phyloP scores from a whole-genome alignment of 2,113 vertebrate genomes.

The Gallinago jamesoni region DNA sequence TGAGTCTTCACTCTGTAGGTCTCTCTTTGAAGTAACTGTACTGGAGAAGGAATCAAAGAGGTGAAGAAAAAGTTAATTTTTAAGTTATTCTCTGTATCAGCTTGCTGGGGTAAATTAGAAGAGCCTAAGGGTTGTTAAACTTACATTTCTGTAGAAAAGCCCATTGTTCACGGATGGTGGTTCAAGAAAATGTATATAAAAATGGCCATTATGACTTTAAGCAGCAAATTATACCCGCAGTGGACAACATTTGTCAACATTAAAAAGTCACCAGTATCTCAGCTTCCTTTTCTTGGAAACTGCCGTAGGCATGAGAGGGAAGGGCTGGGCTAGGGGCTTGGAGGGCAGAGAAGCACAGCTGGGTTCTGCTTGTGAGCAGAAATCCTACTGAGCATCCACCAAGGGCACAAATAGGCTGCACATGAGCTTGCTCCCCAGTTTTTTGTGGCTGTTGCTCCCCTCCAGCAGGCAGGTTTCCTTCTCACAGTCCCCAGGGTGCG shows the following conservation, averaged over 20 bases:
- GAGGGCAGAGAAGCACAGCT: not conserved
- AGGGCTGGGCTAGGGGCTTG: not conserved
- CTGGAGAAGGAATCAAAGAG: not conserved
- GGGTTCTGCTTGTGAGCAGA: not conserved
- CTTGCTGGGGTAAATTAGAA: not conserved
- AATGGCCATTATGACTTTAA: not conserved
- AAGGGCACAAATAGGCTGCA: not conserved
- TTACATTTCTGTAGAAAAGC: slow-evolving; percentile 8
- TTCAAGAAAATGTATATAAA: not conserved
- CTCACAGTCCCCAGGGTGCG: rapidly evolving
- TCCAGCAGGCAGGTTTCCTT: not conserved
- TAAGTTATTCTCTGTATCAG: not conserved
- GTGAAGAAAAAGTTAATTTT: not conserved
- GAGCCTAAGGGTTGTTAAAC: slow-evolving; percentile 5
- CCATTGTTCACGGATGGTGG: not conserved
- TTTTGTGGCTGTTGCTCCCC: not conserved
- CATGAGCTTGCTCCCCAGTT: rapidly evolving
- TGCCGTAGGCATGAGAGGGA: not conserved
- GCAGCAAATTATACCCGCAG: not conserved
- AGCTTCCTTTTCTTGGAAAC: not conserved
- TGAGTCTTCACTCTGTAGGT: not conserved
- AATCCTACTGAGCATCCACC: not conserved
- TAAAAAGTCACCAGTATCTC: not conserved
- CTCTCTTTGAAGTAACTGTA: not conserved
- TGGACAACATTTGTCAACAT: slow-evolving; percentile 9